Percentiles rank a stretch among this genome's conserved stretches.
Evolutionary conservation across 2,113 vertebrate species (phyloP).

Genomic region (Tragelaphus buxtoni): DNA sequence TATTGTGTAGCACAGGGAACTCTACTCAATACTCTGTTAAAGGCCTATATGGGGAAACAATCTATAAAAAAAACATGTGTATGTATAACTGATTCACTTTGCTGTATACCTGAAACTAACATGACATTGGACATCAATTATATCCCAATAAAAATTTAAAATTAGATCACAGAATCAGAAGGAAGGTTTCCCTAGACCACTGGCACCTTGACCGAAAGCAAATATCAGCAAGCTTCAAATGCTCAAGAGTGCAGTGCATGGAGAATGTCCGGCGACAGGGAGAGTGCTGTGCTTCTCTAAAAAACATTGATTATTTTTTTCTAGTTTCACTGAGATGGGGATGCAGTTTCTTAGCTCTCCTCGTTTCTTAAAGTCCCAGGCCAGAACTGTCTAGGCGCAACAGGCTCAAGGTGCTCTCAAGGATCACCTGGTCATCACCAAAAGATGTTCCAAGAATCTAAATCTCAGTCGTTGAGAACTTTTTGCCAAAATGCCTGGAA

Average conservation of each 20-base stretch:
- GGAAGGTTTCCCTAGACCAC: not conserved
- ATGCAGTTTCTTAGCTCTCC: not conserved
- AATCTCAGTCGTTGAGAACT: conserved; percentile 17
- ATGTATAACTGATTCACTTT: not conserved
- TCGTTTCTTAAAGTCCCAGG: not conserved
- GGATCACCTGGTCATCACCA: not conserved
- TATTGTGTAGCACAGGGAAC: not conserved
- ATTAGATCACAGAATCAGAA: conserved; percentile 33
- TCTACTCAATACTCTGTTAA: not conserved
- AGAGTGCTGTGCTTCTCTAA: not conserved
- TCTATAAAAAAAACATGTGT: not conserved
- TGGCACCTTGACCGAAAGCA: not conserved
- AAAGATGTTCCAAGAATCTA: not conserved
- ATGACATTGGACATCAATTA: not conserved
- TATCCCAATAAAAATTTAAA: not conserved
- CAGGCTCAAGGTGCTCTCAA: not conserved
- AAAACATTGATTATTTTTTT: not conserved
- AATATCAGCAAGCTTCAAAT: conserved; percentile 22
- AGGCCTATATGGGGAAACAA: not conserved
- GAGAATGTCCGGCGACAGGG: not conserved
- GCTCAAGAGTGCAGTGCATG: not conserved
- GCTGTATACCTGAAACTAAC: not conserved
- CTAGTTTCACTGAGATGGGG: not conserved
- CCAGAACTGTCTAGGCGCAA: not conserved
- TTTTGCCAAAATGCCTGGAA: conserved; percentile 8